These are phyloP conservation scores for Zosterops lateralis DNA, from an alignment of 2,113 vertebrate species.

Conservation along the genomic window DNA sequence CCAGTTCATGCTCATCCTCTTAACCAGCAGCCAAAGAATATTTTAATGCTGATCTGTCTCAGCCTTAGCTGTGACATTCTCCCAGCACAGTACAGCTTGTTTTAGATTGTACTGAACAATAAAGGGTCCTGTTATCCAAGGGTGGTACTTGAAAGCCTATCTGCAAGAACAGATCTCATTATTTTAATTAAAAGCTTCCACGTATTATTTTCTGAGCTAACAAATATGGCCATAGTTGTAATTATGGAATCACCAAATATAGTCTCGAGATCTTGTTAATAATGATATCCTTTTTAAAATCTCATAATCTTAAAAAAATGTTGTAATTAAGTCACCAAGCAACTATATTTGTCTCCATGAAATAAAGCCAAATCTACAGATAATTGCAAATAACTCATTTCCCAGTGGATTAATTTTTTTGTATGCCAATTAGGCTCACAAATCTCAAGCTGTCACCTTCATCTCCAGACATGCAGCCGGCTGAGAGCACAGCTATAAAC, in stretches of 20 bases:
- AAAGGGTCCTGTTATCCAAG: constrained; percentile 26
- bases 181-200: constrained; percentile 66
- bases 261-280: constrained; percentile 57
- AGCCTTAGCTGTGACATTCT: neutral
- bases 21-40: neutral
- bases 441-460: constrained; percentile 68
- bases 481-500: constrained; percentile 43
- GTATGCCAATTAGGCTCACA: constrained; percentile 64
- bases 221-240: constrained; percentile 44
- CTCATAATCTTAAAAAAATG: constrained; percentile 55
- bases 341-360: constrained; percentile 62
- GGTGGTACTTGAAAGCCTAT: constrained; percentile 24
- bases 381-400: constrained; percentile 64
- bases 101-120: neutral
- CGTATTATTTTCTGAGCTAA: constrained; percentile 56
- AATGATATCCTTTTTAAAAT: constrained; percentile 54
- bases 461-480: constrained; percentile 27
- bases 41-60: neutral
- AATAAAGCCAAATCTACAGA: constrained; percentile 67
- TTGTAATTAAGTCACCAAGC: constrained; percentile 64
- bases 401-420: constrained; percentile 30
- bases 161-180: constrained; percentile 33
- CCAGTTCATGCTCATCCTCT: neutral
- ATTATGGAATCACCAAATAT: constrained; percentile 56
- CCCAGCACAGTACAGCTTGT: neutral